phyloP scores from a whole-genome alignment of 2,888 invertebrate species.

The Apamea monoglypha region DNA sequence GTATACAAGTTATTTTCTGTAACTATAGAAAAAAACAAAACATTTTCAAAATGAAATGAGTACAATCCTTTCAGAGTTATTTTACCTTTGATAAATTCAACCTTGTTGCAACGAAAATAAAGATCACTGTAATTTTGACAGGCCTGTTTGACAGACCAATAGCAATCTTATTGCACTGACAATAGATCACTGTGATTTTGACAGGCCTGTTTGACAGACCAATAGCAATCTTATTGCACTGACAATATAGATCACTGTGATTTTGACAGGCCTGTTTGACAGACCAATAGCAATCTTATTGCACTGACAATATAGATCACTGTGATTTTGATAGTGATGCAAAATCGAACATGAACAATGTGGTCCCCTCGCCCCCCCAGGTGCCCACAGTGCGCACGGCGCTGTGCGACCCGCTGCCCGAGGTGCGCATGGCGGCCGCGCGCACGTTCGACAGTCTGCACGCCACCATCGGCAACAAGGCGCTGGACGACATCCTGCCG shows the following conservation, averaged over 20 bases:
- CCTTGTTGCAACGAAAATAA: neutral
- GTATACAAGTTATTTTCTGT: too few relatives aligned
- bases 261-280: too few relatives aligned
- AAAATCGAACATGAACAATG: neutral
- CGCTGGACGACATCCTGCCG: slow-evolving; percentile 99
- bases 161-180: neutral
- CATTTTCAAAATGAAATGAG: too few relatives aligned
- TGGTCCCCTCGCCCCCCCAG: slow-evolving; percentile 52
- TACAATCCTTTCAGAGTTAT: neutral
- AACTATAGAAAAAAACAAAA: too few relatives aligned
- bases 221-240: neutral
- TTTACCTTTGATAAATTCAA: neutral
- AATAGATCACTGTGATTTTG: neutral
- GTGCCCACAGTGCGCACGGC: slow-evolving; percentile 98
- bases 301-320: neutral
- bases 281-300: neutral
- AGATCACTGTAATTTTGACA: neutral
- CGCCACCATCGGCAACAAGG: slow-evolving; percentile 97
- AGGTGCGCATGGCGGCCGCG: slow-evolving; percentile 98
- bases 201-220: neutral
- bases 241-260: neutral
- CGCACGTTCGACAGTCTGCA: slow-evolving; percentile 99
- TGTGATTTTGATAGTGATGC: neutral
- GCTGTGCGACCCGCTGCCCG: slow-evolving; percentile 97
- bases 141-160: neutral